These are phyloP conservation scores for Hyperoplus lanceolatus DNA, from an alignment of 2,797 vertebrate species.

Conservation along the genomic window DNA sequence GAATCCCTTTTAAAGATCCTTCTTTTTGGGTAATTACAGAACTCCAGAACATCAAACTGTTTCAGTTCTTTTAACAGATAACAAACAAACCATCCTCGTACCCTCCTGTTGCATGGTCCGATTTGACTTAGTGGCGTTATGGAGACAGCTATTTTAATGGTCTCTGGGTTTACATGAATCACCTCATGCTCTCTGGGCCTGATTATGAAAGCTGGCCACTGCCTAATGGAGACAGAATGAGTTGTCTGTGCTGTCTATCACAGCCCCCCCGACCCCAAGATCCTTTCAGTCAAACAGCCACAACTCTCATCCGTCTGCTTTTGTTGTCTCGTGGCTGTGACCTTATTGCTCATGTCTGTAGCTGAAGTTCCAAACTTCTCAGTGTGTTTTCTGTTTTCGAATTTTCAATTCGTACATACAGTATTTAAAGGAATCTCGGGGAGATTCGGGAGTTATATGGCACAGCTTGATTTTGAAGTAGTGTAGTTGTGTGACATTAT, in stretches of 20 bases:
- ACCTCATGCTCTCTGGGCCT: constrained; percentile 57
- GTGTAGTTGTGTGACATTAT: constrained; percentile 7
- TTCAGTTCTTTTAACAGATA: constrained; percentile 27
- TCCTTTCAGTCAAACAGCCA: constrained; percentile 47
- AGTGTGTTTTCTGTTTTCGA: constrained; percentile 4
- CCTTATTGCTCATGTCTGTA: constrained; percentile 47
- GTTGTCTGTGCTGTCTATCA: constrained; percentile 61
- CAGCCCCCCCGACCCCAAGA: constrained; percentile 20
- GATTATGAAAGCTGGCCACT: constrained; percentile 63
- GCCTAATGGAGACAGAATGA: constrained; percentile 70
- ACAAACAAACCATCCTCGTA: constrained; percentile 18
- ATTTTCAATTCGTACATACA: background rate
- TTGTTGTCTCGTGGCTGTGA: constrained; percentile 47
- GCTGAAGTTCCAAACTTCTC: background rate
- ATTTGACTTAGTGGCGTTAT: constrained; percentile 31
- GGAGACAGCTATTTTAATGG: constrained; percentile 64
- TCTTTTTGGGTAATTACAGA: constrained; percentile 5
- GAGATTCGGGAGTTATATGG: background rate
- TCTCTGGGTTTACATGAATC: constrained; percentile 61
- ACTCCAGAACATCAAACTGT: background rate
- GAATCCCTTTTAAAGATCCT: background rate
- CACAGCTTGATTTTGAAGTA: background rate
- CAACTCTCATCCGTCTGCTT: constrained; percentile 50
- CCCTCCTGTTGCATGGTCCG: constrained; percentile 15
- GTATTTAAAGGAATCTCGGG: background rate